Evolutionary conservation across 2,888 invertebrate species (phyloP), one percentile per base, ranked within the genome.

Genomic region (Cryptocheilus praepositus): DNA sequence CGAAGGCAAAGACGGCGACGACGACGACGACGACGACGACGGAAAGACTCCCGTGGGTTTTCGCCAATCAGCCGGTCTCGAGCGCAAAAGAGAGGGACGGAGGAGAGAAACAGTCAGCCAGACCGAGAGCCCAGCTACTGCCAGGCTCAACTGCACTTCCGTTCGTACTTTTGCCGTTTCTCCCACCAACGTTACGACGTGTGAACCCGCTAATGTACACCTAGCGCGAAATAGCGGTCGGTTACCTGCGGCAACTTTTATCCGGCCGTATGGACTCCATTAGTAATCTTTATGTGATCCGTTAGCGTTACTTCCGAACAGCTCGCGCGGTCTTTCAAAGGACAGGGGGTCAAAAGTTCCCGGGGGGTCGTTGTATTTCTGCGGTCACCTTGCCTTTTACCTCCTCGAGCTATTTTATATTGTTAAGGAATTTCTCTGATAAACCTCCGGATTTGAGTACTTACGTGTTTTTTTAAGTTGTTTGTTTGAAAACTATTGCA

Each of bases 31-130:
- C 71, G 74, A 81, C 72, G 75, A 69, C 70, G 79, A 71, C 69
- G 78, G 80, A 85, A 87, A 83, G 84, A 82, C 83, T 84, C 87
- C 83, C 83, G 28, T 61, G 84, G 82, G 85, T 76, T 78, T 77
- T 77, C 75, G 79, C 86, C 86, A 85, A 87, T 87, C 86, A 86
- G 82, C 81, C 81, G 73, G 77, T 77, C 76, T 70, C 68, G 45
- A 25, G 54, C 53, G 43, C 49, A 5, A 25, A 5, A 25, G 25
- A 25, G 25, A 25, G 25, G 25, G 25, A 25, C 2, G 25, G 11
- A 36, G 36, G 7, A 36, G 36, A 36, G 36, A 36, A 36, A 7
- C 36, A 11, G 36, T 11, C 36, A 11, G 11, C 3, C 36, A 64
- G 51, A 43, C 19, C 56, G 43, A 19, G 43, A 56, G 56, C 36